These are phyloP conservation scores for Lamellibrachia columna DNA, from an alignment of 2,888 invertebrate genomes.

Conservation along the genomic window DNA sequence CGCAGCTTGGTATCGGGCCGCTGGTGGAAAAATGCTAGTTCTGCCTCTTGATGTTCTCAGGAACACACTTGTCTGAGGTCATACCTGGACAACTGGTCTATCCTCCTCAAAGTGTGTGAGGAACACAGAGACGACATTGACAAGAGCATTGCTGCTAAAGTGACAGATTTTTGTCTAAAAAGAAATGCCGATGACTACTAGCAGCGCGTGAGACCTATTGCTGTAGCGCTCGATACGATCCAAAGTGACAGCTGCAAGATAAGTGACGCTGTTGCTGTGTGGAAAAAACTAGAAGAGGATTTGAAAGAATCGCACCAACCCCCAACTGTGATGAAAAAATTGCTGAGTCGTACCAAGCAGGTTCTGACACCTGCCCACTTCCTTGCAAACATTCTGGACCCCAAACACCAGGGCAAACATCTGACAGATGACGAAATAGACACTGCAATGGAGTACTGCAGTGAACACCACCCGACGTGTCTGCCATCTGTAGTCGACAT, in stretches of 20 bases:
- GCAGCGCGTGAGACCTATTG: background rate
- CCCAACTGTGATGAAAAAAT: background rate
- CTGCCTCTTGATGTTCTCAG: background rate
- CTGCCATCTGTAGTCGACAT: background rate
- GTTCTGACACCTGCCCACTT: background rate
- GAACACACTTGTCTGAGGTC: constrained; percentile 5
- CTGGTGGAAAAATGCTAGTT: background rate
- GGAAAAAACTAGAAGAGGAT: background rate
- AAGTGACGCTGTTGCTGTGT: background rate
- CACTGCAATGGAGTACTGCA: constrained; percentile 13
- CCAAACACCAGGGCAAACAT: background rate
- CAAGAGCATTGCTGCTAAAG: background rate
- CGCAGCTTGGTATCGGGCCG: too few species aligned
- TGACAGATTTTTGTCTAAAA: background rate
- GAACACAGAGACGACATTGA: background rate
- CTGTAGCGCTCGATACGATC: background rate
- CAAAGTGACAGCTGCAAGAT: background rate
- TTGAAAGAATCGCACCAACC: constrained; percentile 7
- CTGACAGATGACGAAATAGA: constrained; percentile 3
- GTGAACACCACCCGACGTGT: background rate
- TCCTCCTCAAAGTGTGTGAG: background rate
- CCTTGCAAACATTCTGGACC: constrained; percentile 1
- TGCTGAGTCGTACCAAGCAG: background rate
- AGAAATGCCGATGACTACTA: constrained; percentile 13
- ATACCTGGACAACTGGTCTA: background rate